phyloP scores from a whole-genome alignment of 1,140 invertebrate genomes.

The Aporrectodea caliginosa region DNA sequence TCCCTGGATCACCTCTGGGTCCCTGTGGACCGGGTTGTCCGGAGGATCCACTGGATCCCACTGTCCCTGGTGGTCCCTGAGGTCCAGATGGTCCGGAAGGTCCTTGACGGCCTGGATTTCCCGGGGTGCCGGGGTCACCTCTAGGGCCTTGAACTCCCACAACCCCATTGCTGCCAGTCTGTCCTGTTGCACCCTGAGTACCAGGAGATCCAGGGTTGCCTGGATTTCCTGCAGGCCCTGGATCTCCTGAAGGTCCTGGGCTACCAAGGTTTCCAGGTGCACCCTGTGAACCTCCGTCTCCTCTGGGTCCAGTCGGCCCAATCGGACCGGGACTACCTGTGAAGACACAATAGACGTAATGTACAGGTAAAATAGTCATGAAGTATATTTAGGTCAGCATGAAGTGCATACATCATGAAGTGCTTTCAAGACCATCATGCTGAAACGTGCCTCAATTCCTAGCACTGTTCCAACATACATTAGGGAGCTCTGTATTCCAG shows the following conservation, averaged over 20 bases:
- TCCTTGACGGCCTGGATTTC: not conserved
- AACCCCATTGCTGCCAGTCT: not conserved
- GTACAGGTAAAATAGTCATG: too few relatives aligned
- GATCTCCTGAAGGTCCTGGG: not conserved
- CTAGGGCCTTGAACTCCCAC: too few relatives aligned
- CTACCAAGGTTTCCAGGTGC: not conserved
- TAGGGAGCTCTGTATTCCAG: too few relatives aligned
- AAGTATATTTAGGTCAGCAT: too few relatives aligned
- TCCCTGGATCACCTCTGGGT: not conserved
- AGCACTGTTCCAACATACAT: too few relatives aligned
- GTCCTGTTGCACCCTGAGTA: conserved; percentile 11
- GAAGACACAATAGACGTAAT: not conserved
- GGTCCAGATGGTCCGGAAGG: conserved; percentile 9
- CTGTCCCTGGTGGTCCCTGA: not conserved
- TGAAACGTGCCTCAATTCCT: too few relatives aligned
- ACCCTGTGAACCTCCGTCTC: not conserved
- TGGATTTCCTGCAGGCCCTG: conserved; percentile 5
- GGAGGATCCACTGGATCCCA: not conserved
- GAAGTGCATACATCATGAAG: too few relatives aligned
- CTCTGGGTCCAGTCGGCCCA: not conserved
- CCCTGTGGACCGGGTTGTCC: not conserved
- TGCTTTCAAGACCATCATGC: too few relatives aligned
- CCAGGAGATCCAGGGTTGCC: conserved; percentile 14
- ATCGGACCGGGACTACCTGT: conserved; percentile 4
- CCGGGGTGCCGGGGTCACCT: too few relatives aligned